Conservation (phyloP, 2,113 vertebrate genomes). For the Lates calcarifer region DNA sequence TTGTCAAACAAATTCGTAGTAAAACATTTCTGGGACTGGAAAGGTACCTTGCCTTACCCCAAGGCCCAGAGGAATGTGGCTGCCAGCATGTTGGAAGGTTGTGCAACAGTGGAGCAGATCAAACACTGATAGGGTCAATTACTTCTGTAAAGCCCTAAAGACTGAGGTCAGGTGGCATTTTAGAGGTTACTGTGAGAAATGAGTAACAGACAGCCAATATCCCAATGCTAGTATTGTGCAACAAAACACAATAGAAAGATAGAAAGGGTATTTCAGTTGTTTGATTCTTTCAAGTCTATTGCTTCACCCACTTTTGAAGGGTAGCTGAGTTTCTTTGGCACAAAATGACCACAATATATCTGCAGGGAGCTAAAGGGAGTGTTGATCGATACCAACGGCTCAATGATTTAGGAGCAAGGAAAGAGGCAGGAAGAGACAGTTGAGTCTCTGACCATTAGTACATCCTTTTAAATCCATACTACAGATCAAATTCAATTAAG, state of each 20-base stretch:
- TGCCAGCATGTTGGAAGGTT: constrained; percentile 46
- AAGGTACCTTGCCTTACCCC: constrained; percentile 33
- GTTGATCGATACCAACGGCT: constrained; percentile 46
- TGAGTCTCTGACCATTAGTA: neutral
- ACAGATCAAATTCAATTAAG: neutral
- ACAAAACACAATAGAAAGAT: neutral
- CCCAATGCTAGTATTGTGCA: neutral
- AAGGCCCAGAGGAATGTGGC: constrained; percentile 52
- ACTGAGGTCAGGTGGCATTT: neutral
- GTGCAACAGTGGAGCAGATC: constrained; percentile 62
- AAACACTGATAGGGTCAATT: constrained; percentile 66
- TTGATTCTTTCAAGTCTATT: neutral
- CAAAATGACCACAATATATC: constrained; percentile 19
- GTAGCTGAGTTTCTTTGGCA: constrained; percentile 7
- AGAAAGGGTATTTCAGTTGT: neutral
- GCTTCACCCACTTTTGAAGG: neutral
- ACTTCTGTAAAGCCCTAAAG: constrained; percentile 46
- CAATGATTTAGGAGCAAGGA: constrained; percentile 22
- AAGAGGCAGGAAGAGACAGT: neutral
- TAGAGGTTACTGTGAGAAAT: constrained; percentile 7
- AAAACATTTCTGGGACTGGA: constrained; percentile 23
- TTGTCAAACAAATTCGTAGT: constrained; percentile 59
- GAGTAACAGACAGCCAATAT: neutral
- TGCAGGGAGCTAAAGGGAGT: constrained; percentile 7
- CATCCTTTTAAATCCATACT: neutral